Evolutionary conservation across 2,797 vertebrate genomes (phyloP), one percentile per base, ranked within the genome.

Genomic region (Intellagama lesueurii): DNA sequence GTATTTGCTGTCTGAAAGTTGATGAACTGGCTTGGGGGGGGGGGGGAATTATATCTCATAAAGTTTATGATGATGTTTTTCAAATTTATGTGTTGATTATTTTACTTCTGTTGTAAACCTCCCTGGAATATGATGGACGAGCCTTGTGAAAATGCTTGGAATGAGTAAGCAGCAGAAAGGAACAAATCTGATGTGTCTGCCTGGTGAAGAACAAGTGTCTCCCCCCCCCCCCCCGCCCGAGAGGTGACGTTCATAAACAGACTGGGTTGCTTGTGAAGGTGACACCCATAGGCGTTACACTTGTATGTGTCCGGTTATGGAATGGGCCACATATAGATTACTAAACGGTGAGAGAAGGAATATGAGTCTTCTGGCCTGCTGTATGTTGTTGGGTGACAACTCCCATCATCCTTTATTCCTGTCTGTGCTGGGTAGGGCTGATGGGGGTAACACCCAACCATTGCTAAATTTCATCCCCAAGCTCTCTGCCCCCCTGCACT

Each of bases 1-100:
- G 11, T 30, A 30, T 0, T 0, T 64, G 1, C 56, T 68, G 66
- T 88, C 60, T 79, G 0, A 49, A 73, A 80, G 1, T 52, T 19
- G 22, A 35, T 76, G 16, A 56, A 49, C 52, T 56, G 49, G 81
- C 75, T 76, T 83, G 26, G 56, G 40, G 3, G 40, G 56, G 40
- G 3, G 40, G 32, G 78, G 49, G 49, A 75, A 52, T 77, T 73
- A 47, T 40, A 28, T 16, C 49, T 1, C n/a, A 60, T 49, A n/a
- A 56, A 8, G 47, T 80, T 56, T 80, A 22, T 60, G 30, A 60
- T 80, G 4, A 64, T 64, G 52, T 56, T 75, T 76, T 44, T 44
- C 40, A 4, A 40, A 32, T 80, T 80, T 80, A 60, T 49, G 16
- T 80, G n/a, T 60, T 44, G 66, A 44, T 82, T 66, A 60, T 40